A percentile compares a stretch with the other conserved stretches of the same genome.
These are phyloP conservation scores for Sceliomorpha sp. DNA, from an alignment of 2,888 invertebrate genomes.

Conservation along the genomic window DNA sequence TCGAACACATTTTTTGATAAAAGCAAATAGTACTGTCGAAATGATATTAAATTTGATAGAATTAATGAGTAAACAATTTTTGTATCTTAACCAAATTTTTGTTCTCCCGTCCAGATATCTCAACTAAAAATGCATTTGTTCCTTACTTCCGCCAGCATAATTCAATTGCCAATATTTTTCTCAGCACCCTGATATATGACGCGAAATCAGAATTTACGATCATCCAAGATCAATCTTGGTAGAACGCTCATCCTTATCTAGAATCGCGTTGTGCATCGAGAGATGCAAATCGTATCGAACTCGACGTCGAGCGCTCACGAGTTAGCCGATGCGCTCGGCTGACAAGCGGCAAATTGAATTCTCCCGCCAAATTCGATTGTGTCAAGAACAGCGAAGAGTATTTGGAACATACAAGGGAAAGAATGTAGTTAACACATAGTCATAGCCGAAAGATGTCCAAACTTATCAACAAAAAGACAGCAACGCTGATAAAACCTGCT, in stretches of 20 bases:
- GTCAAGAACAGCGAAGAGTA: conserved; percentile 9
- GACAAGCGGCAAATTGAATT: conserved; percentile 72
- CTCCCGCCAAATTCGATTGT: conserved; percentile 51
- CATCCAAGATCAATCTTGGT: conserved; percentile 24
- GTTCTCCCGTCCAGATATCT: too few relatives aligned
- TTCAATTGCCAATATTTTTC: conserved; percentile 28
- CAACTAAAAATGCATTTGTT: conserved; percentile 17
- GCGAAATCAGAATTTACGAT: conserved; percentile 27
- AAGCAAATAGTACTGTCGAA: too few relatives aligned
- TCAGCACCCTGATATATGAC: conserved; percentile 36
- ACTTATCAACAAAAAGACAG: too few relatives aligned
- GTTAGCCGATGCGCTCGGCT: conserved; percentile 13
- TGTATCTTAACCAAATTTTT: too few relatives aligned
- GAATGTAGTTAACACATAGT: too few relatives aligned
- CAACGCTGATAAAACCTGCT: too few relatives aligned
- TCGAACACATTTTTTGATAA: too few relatives aligned
- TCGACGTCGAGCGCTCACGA: neutral
- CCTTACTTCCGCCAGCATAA: conserved; percentile 21
- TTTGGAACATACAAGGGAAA: too few relatives aligned
- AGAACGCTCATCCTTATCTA: conserved; percentile 44
- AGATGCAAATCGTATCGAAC: conserved; percentile 18
- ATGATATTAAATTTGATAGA: too few relatives aligned
- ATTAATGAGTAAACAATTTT: too few relatives aligned
- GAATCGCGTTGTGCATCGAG: conserved; percentile 46
- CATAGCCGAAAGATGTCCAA: too few relatives aligned